phyloP scores from a whole-genome alignment of 2,797 vertebrate species.

The Gymnothorax javanicus region DNA sequence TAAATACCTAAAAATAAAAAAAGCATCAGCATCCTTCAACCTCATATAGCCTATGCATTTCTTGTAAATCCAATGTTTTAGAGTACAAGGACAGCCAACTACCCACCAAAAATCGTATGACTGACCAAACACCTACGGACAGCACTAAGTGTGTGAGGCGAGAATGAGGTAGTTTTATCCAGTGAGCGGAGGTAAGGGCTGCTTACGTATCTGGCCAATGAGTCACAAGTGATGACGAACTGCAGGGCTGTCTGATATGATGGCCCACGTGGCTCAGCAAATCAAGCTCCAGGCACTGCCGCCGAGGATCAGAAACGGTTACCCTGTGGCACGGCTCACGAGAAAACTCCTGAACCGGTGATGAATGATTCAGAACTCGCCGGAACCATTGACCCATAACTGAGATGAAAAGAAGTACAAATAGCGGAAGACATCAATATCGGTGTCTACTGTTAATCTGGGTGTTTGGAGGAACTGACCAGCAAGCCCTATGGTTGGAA shows the following conservation, averaged over 20 bases:
- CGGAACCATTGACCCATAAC: not conserved
- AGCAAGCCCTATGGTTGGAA: not conserved
- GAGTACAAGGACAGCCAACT: no score
- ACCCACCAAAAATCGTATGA: no score
- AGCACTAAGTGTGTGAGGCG: not conserved
- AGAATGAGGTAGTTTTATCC: not conserved
- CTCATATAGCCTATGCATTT: no score
- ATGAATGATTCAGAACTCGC: not conserved
- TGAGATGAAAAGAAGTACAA: not conserved
- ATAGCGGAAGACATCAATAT: not conserved
- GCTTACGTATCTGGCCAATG: not conserved
- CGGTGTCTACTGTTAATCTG: not conserved
- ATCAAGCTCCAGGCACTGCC: no score
- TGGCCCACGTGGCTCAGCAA: no score
- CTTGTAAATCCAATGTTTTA: no score
- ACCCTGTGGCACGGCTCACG: not conserved
- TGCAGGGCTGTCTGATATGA: no score
- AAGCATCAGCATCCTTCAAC: no score
- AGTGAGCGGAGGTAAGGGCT: not conserved
- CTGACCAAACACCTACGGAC: not conserved
- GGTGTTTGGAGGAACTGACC: not conserved
- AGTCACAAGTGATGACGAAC: no score
- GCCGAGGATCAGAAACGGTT: no score
- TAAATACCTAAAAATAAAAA: no score
- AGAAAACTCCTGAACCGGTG: not conserved